Evolutionary conservation across 2,113 vertebrate genomes (phyloP), one percentile per base, ranked within the genome.

Genomic region (Siniperca knerii): DNA sequence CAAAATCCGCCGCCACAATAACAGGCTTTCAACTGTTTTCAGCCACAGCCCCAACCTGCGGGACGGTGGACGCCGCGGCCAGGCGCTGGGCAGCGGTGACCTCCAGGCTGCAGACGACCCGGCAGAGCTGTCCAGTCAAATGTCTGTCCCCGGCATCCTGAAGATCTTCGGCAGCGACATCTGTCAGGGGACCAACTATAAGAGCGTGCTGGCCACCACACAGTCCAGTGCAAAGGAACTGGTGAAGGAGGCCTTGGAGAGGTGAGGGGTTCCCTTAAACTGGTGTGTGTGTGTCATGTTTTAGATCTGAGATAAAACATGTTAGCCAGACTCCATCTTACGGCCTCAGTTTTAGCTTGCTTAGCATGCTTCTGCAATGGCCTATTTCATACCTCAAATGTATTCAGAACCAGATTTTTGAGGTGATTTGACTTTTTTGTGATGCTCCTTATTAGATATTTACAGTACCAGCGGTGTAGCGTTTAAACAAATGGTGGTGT

Each of bases 81-180:
- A 75, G 18, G 44, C 54, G 1, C 20, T 18, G 8, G 54, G 82
- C 64, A 10, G 79, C 4, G 79, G 82, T 11, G 90, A 92, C 46
- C 55, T 75, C 6, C 87, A 74, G 50, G 64, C 46, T 4, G 55
- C 75, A 0, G 94, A 96, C 10, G 95, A 96, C 88, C 94, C 94
- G 0, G 89, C 92, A 0, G 95, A 96, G 91, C 89, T 96, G 44
- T 96, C 95, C 89, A 94, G 92, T 29, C 96, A 94, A 58, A 87
- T 90, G 73, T 96, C 95, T 7, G 92, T 95, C 18, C 96, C 96
- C 0, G 96, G 96, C 16, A 94, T 97, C 87, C 89, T 97, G 10
- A 97, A 96, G 90, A 92, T 97, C 75, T 97, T 96, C 8, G 96
- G 96, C 76, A 93, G 94, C 15, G 94, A 96, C 79, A 96, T 96